Base-by-base conservation (phyloP, 1,140 invertebrate genomes). In the Cryptotermes secundus region DNA sequence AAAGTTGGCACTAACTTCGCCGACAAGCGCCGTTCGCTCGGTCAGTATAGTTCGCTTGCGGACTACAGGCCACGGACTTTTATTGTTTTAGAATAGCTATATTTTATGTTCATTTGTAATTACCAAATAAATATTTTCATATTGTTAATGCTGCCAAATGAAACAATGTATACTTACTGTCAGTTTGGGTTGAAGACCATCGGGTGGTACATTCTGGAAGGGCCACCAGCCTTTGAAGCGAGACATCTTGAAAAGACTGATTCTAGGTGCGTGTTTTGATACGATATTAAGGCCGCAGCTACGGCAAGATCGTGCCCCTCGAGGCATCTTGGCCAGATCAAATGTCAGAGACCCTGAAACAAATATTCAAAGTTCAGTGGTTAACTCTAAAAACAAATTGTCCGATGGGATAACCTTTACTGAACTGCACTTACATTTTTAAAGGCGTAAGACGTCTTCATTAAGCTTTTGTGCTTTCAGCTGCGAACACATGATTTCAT, bases 211-310 rank as follows among this genome's bases (percentile, higher is more conserved):
- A 19, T 82, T 45, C 31, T 82, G 81, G 86, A 95, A 93, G 72
- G 96, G 96, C 95, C 96, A 98, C 96, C 96, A 98, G 3, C 95
- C 96, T 87, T 92, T 93, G 6, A 94, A 92, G 79, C 93, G 89
- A 87, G 92, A 92, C 42, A 93, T 90, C 88, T 94, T 94, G 88
- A 98, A 98, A 34, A 98, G 89, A 90, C 96, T 96, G 34, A 97
- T 90, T 85, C 91, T 92, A 22, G 93, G 92, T 22, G 93, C 86
- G 88, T 91, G 26, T 87, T 90, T 87, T 89, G 93, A 85, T 88
- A 95, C 88, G 88, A 94, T 92, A 85, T 92, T 90, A 59, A 93
- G 87, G 35, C 91, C 91, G 86, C 94, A 95, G 26, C 89, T 90
- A 85, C 92, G 91, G 0, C 92, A 89, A n/a, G 89, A 91, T n/a